Conservation (phyloP, 2,113 vertebrate species). For the Nanorana parkeri region DNA sequence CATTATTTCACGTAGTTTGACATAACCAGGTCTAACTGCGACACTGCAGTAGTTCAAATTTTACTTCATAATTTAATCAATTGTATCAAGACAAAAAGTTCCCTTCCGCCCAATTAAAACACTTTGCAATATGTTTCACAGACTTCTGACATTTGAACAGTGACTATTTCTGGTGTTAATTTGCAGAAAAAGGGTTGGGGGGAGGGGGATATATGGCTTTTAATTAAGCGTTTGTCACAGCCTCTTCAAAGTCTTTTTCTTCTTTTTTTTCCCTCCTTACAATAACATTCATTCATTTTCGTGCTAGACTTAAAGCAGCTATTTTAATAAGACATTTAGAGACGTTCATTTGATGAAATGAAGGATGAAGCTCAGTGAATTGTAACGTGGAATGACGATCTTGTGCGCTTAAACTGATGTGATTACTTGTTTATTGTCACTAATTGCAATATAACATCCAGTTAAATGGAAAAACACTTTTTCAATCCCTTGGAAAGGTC, state of each 20-base stretch:
- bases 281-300: background rate
- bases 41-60: conserved; percentile 9
- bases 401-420: no score
- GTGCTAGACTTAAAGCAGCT: no score
- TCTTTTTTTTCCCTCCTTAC: background rate
- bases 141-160: background rate
- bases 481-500: no score
- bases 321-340: no score
- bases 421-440: no score
- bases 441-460: no score
- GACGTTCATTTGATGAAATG: no score
- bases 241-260: background rate
- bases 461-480: no score
- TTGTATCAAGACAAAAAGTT: background rate
- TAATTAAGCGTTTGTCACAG: background rate
- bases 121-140: background rate
- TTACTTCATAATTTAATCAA: background rate
- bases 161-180: background rate
- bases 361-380: no score
- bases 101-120: conserved; percentile 10
- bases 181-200: background rate
- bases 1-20: background rate
- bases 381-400: no score
- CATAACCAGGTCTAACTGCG: background rate
- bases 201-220: background rate